Percentiles rank a stretch among this genome's conserved stretches.
Evolutionary conservation across 2,797 vertebrate species (phyloP).

Genomic region (Eleutherodactylus coqui): DNA sequence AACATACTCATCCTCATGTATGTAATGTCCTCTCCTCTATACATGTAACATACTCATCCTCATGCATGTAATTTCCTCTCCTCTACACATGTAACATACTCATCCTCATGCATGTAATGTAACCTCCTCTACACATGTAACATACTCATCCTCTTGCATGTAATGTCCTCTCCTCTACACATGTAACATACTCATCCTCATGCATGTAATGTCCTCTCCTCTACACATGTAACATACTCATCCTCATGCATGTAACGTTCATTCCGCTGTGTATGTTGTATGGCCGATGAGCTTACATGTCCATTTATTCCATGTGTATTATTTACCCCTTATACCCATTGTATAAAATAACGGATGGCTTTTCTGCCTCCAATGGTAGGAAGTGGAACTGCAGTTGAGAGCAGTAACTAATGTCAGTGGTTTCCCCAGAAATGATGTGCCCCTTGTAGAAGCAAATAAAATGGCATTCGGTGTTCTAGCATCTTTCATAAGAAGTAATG

Average conservation of each 20-base stretch:
- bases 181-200: background rate
- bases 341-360: background rate
- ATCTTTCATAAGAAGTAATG: background rate
- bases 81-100: background rate
- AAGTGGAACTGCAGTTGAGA: background rate
- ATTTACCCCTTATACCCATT: background rate
- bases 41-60: background rate
- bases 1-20: background rate
- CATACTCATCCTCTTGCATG: background rate
- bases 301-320: background rate
- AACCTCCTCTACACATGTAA: background rate
- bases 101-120: no score
- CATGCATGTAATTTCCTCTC: no score
- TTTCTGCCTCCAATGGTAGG: constrained; percentile 2
- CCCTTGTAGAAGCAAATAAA: background rate
- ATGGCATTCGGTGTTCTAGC: background rate
- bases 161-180: background rate
- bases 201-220: no score
- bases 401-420: background rate
- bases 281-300: no score
- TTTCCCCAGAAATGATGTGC: background rate
- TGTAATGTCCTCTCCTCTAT: background rate
- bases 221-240: background rate
- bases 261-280: no score
- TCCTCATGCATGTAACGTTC: no score